A percentile compares a stretch with the other conserved stretches of the same genome.
These are phyloP conservation scores for Darevskia mixta DNA, from an alignment of 2,797 vertebrate species.

Conservation along the genomic window DNA sequence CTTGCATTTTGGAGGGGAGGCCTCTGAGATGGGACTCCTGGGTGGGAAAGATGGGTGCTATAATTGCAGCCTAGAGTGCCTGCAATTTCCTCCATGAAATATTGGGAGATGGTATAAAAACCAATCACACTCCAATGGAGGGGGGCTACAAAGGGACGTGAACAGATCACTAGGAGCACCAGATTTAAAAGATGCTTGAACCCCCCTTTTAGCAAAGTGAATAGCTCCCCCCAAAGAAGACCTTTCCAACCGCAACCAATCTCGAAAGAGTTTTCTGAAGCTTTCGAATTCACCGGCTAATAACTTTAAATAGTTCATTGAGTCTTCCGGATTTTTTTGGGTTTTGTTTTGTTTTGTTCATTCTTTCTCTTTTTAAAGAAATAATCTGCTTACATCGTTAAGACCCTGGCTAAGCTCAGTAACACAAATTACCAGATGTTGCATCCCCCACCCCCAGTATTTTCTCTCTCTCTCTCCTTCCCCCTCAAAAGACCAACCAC, in stretches of 20 bases:
- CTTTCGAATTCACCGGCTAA: slow-evolving; percentile 79
- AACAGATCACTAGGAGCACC: slow-evolving; percentile 76
- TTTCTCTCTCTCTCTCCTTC: slow-evolving; percentile 69
- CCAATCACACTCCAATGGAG: slow-evolving; percentile 64
- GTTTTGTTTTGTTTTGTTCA: slow-evolving; percentile 76
- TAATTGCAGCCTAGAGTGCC: not conserved
- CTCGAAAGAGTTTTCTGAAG: slow-evolving; percentile 76
- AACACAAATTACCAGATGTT: slow-evolving; percentile 99
- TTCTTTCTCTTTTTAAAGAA: slow-evolving; percentile 80
- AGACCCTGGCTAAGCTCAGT: slow-evolving; percentile 90
- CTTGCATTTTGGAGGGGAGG: not conserved
- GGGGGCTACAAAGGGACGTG: slow-evolving; percentile 66
- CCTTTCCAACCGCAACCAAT: slow-evolving; percentile 77
- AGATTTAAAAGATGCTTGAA: slow-evolving; percentile 71
- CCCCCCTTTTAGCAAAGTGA: slow-evolving; percentile 58
- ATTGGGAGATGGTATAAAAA: slow-evolving; percentile 61
- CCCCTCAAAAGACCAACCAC: slow-evolving; percentile 89
- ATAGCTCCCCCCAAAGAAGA: slow-evolving; percentile 43
- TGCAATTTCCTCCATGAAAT: not conserved
- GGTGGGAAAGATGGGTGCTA: not conserved
- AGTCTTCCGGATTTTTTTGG: slow-evolving; percentile 76
- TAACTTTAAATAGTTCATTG: slow-evolving; percentile 87
- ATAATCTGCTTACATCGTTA: slow-evolving; percentile 99
- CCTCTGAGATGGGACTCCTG: not conserved
- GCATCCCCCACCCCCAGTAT: slow-evolving; percentile 76